Evolutionary conservation across 1,140 invertebrate species (phyloP).

Genomic region (Penaeus vannamei): DNA sequence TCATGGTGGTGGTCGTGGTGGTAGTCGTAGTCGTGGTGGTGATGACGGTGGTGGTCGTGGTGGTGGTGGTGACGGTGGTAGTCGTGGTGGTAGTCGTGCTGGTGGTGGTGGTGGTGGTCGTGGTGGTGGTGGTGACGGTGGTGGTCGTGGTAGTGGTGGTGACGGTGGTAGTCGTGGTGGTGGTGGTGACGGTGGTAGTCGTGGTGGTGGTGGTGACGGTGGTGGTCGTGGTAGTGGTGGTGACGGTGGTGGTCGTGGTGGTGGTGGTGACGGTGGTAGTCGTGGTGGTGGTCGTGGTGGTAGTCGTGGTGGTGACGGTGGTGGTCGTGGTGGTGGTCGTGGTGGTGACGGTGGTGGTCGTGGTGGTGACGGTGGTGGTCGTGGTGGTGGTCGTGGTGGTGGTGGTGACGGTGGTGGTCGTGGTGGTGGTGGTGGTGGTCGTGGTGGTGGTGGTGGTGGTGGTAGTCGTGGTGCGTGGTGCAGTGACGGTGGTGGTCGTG

Average conservation of each 20-base stretch:
- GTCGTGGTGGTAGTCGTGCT: no score
- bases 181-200: no score
- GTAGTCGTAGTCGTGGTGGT: no score
- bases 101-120: no score
- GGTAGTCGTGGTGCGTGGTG: neutral
- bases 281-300: neutral
- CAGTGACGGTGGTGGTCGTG: neutral
- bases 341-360: neutral
- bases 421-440: neutral
- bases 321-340: neutral
- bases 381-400: neutral
- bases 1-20: no score
- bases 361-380: neutral
- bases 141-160: no score
- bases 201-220: no score
- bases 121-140: no score
- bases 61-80: no score
- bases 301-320: neutral
- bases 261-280: neutral
- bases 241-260: neutral
- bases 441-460: neutral
- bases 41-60: no score
- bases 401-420: neutral
- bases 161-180: no score
- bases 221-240: constrained; percentile 7